Base-by-base conservation (phyloP, 2,888 invertebrate genomes). In the Tridacna gigas region DNA sequence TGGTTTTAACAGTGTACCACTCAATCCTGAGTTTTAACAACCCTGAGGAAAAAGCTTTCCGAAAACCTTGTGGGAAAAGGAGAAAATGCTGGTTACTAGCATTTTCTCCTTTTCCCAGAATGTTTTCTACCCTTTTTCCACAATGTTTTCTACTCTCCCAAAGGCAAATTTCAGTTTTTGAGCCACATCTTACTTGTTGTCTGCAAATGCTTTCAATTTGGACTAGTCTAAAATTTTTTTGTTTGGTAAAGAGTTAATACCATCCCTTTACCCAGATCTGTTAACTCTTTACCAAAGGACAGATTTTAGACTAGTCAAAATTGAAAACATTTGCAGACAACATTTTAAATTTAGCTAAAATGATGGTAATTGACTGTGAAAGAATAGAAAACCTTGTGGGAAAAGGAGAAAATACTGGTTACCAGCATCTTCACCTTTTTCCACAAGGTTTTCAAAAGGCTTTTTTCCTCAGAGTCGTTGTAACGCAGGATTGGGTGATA, bases 51-150 rank as follows among this genome's bases (percentile, higher is more conserved):
- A 9, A 67, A 18, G 45, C 12, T 9, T 26, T 67, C 5, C 1
- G 67, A 28, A 26, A 67, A 28, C 37, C 2, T 67, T 26, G 28
- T 18, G 67, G 28, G 15, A 37, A 67, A 67, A 2, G 67, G 28
- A 67, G 3, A 37, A 67, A 67, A 20, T 67, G 28, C 67, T 67
- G 13, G 13, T 15, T 28, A 37, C 28, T 1, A 67, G 67, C 67
- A 37, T 20, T 67, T 67, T 67, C 28, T 37, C 67, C 67, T 22
- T 67, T 67, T 67, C 13, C 37, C 45, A 37, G 37, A 26, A 67
- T 67, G 37, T 37, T 37, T 37, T 37, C 37, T 37, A 37, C 37
- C 37, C 37, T 37, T 67, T 67, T 67, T 1, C 37, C 45, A 37
- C 67, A 26, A 67, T 67, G 37, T 37, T 37, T 37, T 37, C 37